Evolutionary conservation across 2,113 vertebrate species (phyloP), one percentile per base, ranked within the genome.

Genomic region (Carollia perspicillata): DNA sequence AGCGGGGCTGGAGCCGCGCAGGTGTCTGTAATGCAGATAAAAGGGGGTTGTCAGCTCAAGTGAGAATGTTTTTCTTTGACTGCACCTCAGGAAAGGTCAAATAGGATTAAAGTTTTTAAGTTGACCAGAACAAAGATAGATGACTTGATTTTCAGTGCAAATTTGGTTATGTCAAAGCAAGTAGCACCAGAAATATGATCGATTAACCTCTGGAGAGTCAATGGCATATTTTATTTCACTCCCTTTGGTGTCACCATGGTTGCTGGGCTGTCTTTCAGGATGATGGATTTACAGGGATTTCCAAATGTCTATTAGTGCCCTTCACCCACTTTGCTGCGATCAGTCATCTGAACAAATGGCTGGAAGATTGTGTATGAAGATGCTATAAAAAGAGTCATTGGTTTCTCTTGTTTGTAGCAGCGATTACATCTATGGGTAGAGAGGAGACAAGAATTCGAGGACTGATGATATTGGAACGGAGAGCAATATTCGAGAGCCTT

Each of bases 41-140:
- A 98, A 98, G 74, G 84, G 80, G 89, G 55, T 95, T 94, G 93
- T 93, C 71, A n/a, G 75, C 94, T 95, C 65, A 94, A 84, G 97
- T 97, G 97, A 69, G 90, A 98, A 97, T 98, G 95, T 96, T 98
- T 97, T 97, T 94, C 97, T 97, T 97, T 97, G 96, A 97, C 95
- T 97, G 90, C 90, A 98, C 94, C 94, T 97, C 97, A 97, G 92
- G 94, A 98, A 98, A 98, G 98, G 97, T 98, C 97, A 98, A 97
- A 98, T 96, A 94, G 97, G 96, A 98, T 98, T 97, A 97, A 95
- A 94, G 97, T 97, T 98, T 98, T 96, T 98, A 97, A 97, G 94
- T 97, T 98, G 94, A 97, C 97, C 89, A 72, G 96, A 98, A 84
- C 91, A 96, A 98, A 97, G 90, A 98, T 93, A 97, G 93, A 97